A percentile compares a stretch with the other conserved stretches of the same genome.
These are phyloP conservation scores for Girardia tigrina DNA, from an alignment of 2,888 invertebrate species.

Conservation along the genomic window DNA sequence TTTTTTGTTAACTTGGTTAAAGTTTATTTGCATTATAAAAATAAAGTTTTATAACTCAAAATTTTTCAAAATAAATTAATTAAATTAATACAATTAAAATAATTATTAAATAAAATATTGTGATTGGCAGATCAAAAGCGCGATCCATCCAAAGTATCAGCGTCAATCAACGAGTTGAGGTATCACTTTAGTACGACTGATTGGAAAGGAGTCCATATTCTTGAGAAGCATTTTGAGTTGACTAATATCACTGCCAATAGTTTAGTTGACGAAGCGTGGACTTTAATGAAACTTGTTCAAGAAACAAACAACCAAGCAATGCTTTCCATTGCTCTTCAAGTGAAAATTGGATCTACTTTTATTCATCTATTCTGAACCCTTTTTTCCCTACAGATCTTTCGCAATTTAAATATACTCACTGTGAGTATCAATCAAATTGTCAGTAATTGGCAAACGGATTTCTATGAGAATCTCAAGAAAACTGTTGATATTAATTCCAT, in stretches of 20 bases:
- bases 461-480: not conserved
- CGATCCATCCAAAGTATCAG: conserved; percentile 25
- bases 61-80: no score
- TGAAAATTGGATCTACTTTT: conserved; percentile 40
- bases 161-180: conserved; percentile 49
- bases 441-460: conserved; percentile 45
- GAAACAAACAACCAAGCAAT: conserved; percentile 10
- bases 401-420: conserved; percentile 52
- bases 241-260: conserved; percentile 60
- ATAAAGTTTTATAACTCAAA: no score
- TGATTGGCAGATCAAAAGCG: conserved; percentile 19
- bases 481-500: conserved; percentile 11
- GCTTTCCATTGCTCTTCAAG: conserved; percentile 48
- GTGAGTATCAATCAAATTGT: conserved; percentile 53
- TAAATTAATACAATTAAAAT: no score
- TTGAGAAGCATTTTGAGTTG: conserved; percentile 62
- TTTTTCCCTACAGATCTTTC: conserved; percentile 56
- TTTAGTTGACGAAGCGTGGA: conserved; percentile 65
- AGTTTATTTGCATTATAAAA: no score
- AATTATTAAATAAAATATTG: no score
- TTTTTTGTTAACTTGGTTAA: no score
- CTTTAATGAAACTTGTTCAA: conserved; percentile 58
- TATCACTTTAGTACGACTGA: conserved; percentile 69
- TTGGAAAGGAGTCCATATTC: conserved; percentile 65
- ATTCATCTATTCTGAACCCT: not conserved